Evolutionary conservation across 37 sponge, comb jelly and placozoan species (phyloP).

Genomic region (Amphimedon queenslandica): DNA sequence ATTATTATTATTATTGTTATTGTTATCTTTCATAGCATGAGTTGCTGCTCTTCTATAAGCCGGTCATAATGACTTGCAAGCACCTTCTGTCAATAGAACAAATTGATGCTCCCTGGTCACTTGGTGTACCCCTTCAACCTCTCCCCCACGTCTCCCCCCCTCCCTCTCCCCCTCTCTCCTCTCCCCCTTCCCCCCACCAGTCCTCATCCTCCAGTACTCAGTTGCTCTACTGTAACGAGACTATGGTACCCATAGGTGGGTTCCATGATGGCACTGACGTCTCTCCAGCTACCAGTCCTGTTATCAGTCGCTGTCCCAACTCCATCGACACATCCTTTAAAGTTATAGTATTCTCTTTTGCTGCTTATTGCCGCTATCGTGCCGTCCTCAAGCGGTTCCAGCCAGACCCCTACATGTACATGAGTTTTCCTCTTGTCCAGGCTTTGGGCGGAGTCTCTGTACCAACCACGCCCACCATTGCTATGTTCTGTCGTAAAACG

Average conservation of each 20-base stretch:
- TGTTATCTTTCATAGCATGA: too few relatives aligned
- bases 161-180: neutral
- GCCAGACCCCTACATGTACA: neutral
- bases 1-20: too few relatives aligned
- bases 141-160: neutral
- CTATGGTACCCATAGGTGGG: neutral
- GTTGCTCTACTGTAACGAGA: neutral
- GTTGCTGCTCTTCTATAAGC: neutral
- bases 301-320: neutral
- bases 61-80: neutral
- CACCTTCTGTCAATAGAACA: neutral
- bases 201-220: neutral
- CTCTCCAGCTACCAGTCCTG: neutral
- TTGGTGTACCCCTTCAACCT: conserved; percentile 3
- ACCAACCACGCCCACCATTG: neutral
- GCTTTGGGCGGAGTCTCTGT: neutral
- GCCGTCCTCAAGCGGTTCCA: neutral
- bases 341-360: neutral
- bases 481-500: neutral
- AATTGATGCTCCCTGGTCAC: neutral
- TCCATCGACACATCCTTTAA: neutral
- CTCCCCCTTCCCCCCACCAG: neutral
- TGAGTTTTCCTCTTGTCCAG: neutral
- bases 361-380: conserved; percentile 3
- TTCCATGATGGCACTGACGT: neutral